Evolutionary conservation across 2,797 vertebrate species (phyloP), one percentile per base, ranked within the genome.

Genomic region (Pseudochirops corinnae): DNA sequence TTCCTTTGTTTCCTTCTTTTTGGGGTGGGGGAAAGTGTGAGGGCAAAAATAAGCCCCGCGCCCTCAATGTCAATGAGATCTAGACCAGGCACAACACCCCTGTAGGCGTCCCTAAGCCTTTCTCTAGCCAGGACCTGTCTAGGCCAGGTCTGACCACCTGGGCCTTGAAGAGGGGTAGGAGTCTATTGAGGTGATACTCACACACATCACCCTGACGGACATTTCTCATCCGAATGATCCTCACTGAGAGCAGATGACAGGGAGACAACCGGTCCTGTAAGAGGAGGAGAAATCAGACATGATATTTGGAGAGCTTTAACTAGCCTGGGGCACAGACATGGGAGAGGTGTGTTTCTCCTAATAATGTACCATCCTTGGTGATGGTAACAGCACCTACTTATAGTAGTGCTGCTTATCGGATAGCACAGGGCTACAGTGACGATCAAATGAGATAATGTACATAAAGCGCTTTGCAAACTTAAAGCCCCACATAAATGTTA

Each of bases 221-320:
- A 0, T 98, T 98, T 90, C 74, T 98, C 98, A 99, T 99, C 46
- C 97, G 94, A 56, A 99, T 98, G 92, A 99, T 57, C 94, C 98
- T 99, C 93, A 99, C 99, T 0, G 98, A 98, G 91, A 99, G 96
- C 90, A 98, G 93, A 57, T 98, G 98, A 95, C 98, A 99, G 60
- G 98, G 98, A 97, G 97, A 99, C 21, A 93, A 96, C 93, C 92
- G 96, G 90, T 97, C 95, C 98, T 98, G 95, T 50, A 95, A 95
- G 58, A 96, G 14, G 97, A 97, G 0, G 96, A n/a, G 46, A 90
- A 33, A 94, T 90, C 9, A 28, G 12, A 12, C 9, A 28, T 1
- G 4, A 46, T 26, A 46, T 87, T 39, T 11, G 24, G 12, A 87
- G 31, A 87, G 67, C 67, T 39, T 1, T 39, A 74, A 74, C n/a